Percentiles rank a stretch among this genome's conserved stretches.
These are phyloP conservation scores for Cephus rjabovi DNA, from an alignment of 2,888 invertebrate species.

Conservation along the genomic window DNA sequence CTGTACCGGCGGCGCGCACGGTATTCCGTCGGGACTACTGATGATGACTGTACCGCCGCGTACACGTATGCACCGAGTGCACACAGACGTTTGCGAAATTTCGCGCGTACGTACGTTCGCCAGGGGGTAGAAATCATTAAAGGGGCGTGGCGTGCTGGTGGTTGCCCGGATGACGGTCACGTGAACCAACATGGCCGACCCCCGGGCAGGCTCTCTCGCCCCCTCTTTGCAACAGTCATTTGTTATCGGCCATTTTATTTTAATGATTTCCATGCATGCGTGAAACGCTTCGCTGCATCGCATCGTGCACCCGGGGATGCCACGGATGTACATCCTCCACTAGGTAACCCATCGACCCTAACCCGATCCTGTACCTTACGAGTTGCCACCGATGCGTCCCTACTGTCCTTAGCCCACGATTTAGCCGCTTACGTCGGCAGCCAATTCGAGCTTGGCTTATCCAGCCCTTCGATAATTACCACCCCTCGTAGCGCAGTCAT, in stretches of 20 bases:
- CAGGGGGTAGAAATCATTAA: constrained; percentile 67
- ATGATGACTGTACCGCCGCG: constrained; percentile 62
- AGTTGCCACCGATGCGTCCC: not conserved
- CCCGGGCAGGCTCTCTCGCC: constrained; percentile 29
- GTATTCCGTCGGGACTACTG: constrained; percentile 47
- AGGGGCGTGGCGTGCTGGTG: constrained; percentile 65
- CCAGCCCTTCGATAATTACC: not conserved
- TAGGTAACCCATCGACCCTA: not conserved
- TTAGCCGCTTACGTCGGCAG: not conserved
- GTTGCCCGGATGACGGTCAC: constrained; percentile 67
- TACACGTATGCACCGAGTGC: constrained; percentile 25
- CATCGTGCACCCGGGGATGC: constrained; percentile 16
- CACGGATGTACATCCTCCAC: not conserved
- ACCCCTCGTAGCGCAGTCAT: not conserved
- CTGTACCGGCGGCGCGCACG: constrained; percentile 36
- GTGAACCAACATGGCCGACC: constrained; percentile 65
- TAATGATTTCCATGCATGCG: constrained; percentile 67
- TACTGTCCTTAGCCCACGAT: not conserved
- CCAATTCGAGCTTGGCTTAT: not conserved
- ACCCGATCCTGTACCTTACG: not conserved
- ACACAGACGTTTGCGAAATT: constrained; percentile 49
- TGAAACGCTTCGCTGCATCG: constrained; percentile 58
- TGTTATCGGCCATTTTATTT: constrained; percentile 67
- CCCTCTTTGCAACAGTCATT: constrained; percentile 65
- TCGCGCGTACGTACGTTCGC: constrained; percentile 53